Base-by-base conservation (phyloP, 2,888 invertebrate species). In the Pseudococcus jackbeardsleyi region DNA sequence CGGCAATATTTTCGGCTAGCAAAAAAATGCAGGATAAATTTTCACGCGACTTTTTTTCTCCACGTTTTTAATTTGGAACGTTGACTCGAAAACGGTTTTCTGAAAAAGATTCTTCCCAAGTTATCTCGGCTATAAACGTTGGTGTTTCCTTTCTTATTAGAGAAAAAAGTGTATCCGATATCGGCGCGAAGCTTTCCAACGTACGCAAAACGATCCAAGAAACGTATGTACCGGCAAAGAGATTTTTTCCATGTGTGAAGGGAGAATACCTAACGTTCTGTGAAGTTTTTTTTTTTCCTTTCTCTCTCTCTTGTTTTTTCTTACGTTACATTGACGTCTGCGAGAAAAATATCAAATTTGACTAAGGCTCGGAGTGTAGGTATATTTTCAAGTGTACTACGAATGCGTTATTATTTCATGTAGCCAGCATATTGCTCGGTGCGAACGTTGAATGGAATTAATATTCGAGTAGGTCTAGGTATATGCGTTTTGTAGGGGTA, bases 1-100 rank as follows among this genome's bases (percentile, higher is more conserved):
- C 39, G 88, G 82, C 82, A 54, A 88, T 88, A 88, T 82, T 50
- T 88, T 88, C 82, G 50, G 26, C 46, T 22, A 39, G 59, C 5
- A 39, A 42, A 77, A 88, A 88, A 88, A 82, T 88, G 64, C 26
- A 33, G 33, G 88, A 88, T 39, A 82, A 88, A 88, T 79, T 87
- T 88, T 68, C 64, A 46, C 86, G 68, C 86, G 86, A 86, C 86
- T 82, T 82, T 82, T 82, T 82, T 82, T 46, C 9, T 9, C 42
- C 17, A 82, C 19, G 79, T 82, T 82, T 82, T 82, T 82, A 82
- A 82, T 82, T 82, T 46, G 79, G 79, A 82, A 46, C 79, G 79
- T 82, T 46, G 79, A 42, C 42, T 42, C 42, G 42, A 42, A 82
- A 19, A 82, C 46, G 46, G 79, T 82, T 82, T n/a, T 26, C 46